Conservation (phyloP, 2,888 invertebrate species). For the Cotesia congregata region DNA sequence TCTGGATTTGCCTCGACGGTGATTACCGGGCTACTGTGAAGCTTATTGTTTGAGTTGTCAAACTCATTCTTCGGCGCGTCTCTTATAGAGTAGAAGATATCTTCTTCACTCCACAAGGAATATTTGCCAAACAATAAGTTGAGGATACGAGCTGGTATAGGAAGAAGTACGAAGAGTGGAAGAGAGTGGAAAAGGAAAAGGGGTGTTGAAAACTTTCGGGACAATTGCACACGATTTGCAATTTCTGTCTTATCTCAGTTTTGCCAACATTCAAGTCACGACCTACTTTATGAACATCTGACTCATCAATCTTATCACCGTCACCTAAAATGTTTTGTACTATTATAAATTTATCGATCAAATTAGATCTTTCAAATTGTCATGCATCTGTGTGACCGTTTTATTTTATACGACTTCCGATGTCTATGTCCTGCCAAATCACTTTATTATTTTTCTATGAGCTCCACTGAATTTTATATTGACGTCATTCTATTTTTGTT, state of each 20-base stretch:
- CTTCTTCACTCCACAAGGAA: neutral
- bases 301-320: neutral
- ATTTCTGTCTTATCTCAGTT: neutral
- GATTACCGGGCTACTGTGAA: constrained; percentile 20
- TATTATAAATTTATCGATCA: neutral
- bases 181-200: neutral
- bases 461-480: neutral
- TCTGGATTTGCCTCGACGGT: constrained; percentile 19
- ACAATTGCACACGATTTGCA: neutral
- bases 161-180: neutral
- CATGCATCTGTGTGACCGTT: neutral
- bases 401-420: neutral
- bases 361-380: neutral
- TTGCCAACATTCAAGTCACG: neutral
- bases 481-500: neutral
- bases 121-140: neutral
- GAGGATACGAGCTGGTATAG: neutral
- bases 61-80: neutral
- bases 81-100: no score
- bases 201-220: neutral
- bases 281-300: neutral
- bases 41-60: constrained; percentile 29
- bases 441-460: neutral
- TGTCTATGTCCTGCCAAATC: neutral
- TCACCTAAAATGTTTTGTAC: neutral